phyloP scores from a whole-genome alignment of 2,113 vertebrate genomes.

The Orientallactaga bullata region DNA sequence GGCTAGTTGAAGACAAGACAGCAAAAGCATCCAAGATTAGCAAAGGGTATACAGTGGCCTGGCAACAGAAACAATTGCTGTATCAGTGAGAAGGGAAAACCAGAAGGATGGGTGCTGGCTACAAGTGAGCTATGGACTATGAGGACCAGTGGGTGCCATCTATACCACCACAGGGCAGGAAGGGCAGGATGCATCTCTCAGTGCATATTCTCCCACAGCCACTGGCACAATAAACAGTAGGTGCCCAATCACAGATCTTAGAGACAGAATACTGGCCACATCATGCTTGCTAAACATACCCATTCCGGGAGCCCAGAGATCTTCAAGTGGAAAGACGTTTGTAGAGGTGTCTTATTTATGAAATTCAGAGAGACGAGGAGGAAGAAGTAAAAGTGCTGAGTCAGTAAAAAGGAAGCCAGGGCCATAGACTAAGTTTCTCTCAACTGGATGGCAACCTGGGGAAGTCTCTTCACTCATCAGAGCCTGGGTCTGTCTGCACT shows the following conservation, averaged over 20 bases:
- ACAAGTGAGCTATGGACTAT: neutral
- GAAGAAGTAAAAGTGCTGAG: neutral
- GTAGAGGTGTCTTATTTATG: neutral
- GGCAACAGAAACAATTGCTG: neutral
- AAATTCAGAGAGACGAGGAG: neutral
- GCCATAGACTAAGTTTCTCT: neutral
- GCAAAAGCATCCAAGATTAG: slow-evolving; percentile 34
- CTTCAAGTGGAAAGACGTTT: neutral
- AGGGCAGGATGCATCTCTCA: neutral
- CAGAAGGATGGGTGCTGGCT: neutral
- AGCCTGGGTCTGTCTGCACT: neutral
- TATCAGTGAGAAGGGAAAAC: neutral
- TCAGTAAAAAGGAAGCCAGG: neutral
- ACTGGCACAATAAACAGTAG: neutral
- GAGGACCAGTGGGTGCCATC: neutral
- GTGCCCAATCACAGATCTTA: neutral
- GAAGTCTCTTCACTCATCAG: neutral
- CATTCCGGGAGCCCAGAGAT: neutral
- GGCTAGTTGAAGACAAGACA: slow-evolving; percentile 48
- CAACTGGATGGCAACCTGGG: neutral
- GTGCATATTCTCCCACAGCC: fast-evolving
- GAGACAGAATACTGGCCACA: neutral
- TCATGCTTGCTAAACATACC: neutral
- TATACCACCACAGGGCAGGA: neutral
- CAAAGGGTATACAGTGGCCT: slow-evolving; percentile 8